Base-by-base conservation (phyloP, 2,888 invertebrate species). In the Melipona beecheii region DNA sequence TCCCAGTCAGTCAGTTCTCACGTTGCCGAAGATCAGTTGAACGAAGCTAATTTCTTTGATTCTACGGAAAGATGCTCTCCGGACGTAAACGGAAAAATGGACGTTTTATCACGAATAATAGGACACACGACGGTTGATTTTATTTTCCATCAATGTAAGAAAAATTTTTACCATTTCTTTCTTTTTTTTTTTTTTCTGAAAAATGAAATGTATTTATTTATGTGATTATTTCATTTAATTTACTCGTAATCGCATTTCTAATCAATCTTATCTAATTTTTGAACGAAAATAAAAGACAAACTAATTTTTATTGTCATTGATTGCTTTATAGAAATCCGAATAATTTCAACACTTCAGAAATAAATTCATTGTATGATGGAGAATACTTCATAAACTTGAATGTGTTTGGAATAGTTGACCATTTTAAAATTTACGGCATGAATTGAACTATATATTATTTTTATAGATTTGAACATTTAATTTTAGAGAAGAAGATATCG, bases 1-100 rank as follows among this genome's bases (percentile, higher is more conserved):
- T 79, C 73, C 71, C 79, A 82, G 78, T 58, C 77, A 85, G 86
- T 85, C 54, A 62, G 58, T 74, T 79, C 86, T 77, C 86, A 79
- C 54, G 60, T 82, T 81, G 49, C 56, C 62, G 56, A 77, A 79
- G 74, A 71, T 49, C 54, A 70, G 56, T n/a, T 15, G 60, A 56
- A 65, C 76, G n/a, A 43, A 54, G 31, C 52, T 31, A 27, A 43
- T 69, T 69, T 36, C 31, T 21, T 73, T 49, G 27, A 36, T 49
- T 50, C 50, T n/a, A 36, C 19, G 58, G 75, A n/a, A 43, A 68
- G 50, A 75, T 78, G 83, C 19, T 56, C 17, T 43, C 3, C 56
- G 50, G 52, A 52, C 74, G 71, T 36, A 83, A 78, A 54, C 83
- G 73, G 49, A 74, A 83, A 78, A 84, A 83, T 83, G 78, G 60